These are phyloP conservation scores for Tenebrosternarchus preto DNA, from an alignment of 2,113 vertebrate genomes.

Conservation along the genomic window DNA sequence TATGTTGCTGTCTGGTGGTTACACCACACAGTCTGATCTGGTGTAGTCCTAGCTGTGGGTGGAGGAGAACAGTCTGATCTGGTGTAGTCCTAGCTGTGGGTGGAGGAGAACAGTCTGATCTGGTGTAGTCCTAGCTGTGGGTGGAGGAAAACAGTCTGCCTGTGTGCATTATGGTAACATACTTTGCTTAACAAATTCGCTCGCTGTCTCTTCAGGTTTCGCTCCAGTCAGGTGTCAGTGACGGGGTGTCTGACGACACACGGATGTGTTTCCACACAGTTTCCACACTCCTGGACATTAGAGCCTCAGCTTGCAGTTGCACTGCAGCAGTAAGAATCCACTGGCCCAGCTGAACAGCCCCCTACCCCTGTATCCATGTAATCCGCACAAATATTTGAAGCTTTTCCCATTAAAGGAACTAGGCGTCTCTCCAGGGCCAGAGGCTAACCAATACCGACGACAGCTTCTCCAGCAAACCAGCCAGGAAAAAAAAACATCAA, in stretches of 20 bases:
- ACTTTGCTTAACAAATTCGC: background rate
- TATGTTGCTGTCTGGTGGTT: too few species aligned
- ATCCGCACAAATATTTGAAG: slow-evolving; percentile 60
- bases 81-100: too few species aligned
- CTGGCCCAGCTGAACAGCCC: slow-evolving; percentile 37
- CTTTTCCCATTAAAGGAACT: slow-evolving; percentile 52
- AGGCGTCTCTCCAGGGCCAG: slow-evolving; percentile 54
- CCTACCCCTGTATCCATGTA: slow-evolving; percentile 55
- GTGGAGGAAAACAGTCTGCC: background rate
- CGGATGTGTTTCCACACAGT: slow-evolving; percentile 26
- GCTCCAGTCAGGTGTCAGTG: slow-evolving; percentile 21
- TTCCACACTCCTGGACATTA: slow-evolving; percentile 18
- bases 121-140: background rate
- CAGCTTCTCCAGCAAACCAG: slow-evolving; percentile 32
- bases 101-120: background rate
- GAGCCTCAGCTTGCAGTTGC: slow-evolving; percentile 24
- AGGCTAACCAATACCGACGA: slow-evolving; percentile 55
- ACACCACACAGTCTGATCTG: too few species aligned
- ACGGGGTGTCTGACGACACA: slow-evolving; percentile 10
- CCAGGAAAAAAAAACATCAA: slow-evolving; percentile 42
- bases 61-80: too few species aligned
- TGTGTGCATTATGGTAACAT: background rate
- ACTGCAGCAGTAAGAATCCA: slow-evolving; percentile 35
- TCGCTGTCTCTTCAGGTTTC: background rate
- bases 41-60: too few species aligned